phyloP scores from a whole-genome alignment of 2,888 invertebrate species.

The Scaptomyza cyrtandrae region DNA sequence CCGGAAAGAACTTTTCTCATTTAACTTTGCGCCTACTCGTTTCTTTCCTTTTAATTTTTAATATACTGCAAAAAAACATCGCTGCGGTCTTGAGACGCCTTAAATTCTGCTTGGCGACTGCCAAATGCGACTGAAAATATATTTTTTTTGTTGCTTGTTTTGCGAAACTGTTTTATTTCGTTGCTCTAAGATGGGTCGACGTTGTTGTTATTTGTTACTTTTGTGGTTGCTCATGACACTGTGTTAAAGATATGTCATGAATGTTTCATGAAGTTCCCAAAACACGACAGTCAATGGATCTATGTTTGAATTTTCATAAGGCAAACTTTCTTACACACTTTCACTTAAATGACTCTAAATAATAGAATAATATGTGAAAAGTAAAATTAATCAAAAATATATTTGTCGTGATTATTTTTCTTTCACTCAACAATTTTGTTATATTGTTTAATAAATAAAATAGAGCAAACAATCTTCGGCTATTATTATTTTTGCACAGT shows the following conservation, averaged over 20 bases:
- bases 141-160: conserved; percentile 29
- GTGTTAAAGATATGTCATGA: conserved; percentile 45
- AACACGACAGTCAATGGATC: conserved; percentile 19
- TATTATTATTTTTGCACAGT: neutral
- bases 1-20: conserved; percentile 70
- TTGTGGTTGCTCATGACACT: conserved; percentile 20
- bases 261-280: conserved; percentile 63
- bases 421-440: neutral
- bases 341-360: neutral
- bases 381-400: neutral
- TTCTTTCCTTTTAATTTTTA: conserved; percentile 48
- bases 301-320: neutral
- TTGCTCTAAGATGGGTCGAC: conserved; percentile 19
- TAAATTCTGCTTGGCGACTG: conserved; percentile 28
- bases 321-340: conserved; percentile 14
- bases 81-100: conserved; percentile 14
- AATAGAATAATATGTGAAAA: neutral
- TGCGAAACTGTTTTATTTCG: conserved; percentile 52
- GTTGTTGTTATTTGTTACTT: conserved; percentile 36
- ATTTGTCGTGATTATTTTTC: neutral
- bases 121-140: conserved; percentile 36
- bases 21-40: conserved; percentile 62
- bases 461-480: conserved; percentile 15
- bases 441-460: neutral
- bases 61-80: conserved; percentile 60